Conservation (phyloP, 2,113 vertebrate genomes). For the Erythrocebus patas region DNA sequence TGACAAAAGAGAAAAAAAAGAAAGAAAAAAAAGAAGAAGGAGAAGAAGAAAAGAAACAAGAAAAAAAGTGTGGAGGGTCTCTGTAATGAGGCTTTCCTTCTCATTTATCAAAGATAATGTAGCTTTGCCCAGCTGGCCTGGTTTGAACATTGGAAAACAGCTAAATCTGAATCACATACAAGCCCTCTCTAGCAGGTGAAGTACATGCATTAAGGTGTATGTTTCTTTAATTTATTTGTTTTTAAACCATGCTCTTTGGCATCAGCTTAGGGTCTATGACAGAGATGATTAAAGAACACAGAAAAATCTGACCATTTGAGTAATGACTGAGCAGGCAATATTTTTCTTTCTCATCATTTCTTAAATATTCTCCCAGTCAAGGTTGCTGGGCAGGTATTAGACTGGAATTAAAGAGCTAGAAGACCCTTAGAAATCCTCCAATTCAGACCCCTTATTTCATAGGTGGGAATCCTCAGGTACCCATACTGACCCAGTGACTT, state of each 20-base stretch:
- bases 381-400: background rate
- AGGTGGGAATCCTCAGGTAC: background rate
- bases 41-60: background rate
- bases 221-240: conserved; percentile 52
- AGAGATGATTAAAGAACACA: conserved; percentile 47
- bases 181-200: conserved; percentile 43
- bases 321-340: background rate
- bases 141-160: conserved; percentile 73
- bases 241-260: conserved; percentile 43
- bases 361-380: background rate
- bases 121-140: conserved; percentile 66
- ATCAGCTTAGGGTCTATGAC: background rate
- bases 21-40: background rate
- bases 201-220: background rate
- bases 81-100: conserved; percentile 80
- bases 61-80: conserved; percentile 42
- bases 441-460: background rate
- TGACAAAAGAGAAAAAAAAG: conserved; percentile 32
- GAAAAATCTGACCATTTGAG: background rate
- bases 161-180: conserved; percentile 70
- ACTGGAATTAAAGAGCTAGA: background rate
- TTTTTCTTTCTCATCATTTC: conserved; percentile 40
- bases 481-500: background rate
- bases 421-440: background rate
- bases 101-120: conserved; percentile 65